phyloP scores from a whole-genome alignment of 1,140 invertebrate genomes.

The Musca vetustissima region DNA sequence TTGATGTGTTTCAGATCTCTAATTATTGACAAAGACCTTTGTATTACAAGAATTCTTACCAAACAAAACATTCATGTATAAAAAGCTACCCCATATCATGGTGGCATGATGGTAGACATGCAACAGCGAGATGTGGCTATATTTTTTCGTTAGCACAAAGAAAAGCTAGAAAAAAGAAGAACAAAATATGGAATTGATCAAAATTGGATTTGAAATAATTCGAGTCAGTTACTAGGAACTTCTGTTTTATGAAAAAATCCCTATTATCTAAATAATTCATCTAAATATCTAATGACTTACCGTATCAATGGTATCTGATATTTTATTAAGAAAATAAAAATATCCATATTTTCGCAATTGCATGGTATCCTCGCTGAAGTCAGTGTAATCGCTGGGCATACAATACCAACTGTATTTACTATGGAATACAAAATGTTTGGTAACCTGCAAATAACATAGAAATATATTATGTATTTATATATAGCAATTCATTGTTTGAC shows the following conservation, averaged over 20 bases:
- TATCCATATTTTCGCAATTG: neutral
- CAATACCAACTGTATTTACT: neutral
- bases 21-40: no score
- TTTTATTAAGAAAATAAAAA: slow-evolving; percentile 2
- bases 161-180: neutral
- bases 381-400: neutral
- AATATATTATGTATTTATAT: neutral
- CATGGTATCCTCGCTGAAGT: neutral
- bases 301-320: neutral
- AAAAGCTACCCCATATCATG: slow-evolving; percentile 1
- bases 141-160: neutral
- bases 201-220: no score
- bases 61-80: neutral
- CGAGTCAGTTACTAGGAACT: no score
- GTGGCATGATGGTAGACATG: slow-evolving; percentile 1
- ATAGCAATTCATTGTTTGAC: no score
- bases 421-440: neutral
- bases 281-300: neutral
- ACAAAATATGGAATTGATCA: no score
- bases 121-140: neutral
- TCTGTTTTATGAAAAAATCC: no score
- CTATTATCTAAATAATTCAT: neutral
- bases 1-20: no score
- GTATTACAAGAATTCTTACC: neutral
- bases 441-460: neutral